Evolutionary conservation across 1,140 invertebrate genomes (phyloP), one percentile per base, ranked within the genome.

Genomic region (Berghia stephanieae): DNA sequence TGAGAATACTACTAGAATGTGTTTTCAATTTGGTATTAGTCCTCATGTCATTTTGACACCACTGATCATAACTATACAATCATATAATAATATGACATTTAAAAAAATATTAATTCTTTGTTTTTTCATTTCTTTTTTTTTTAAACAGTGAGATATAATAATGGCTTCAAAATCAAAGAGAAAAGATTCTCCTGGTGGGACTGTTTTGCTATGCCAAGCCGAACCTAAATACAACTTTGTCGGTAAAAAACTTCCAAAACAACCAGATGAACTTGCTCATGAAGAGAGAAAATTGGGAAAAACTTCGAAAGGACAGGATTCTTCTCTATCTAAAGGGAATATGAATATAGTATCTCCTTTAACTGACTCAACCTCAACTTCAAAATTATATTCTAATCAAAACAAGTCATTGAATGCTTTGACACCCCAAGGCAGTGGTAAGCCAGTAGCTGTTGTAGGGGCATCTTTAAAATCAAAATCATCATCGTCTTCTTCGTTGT

Each of bases 161-260:
- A 68, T 68, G 34, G 31, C 34, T 36, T 68, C n/a, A 27, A 68
- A 4, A 6, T 6, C n/a, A 36, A 68, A 69, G 40, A 6, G 36
- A 3, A 69, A 69, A 43, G 8, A 3, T 69, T 24, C 46, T 13
- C 16, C 3, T 46, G 72, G 55, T 3, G 73, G 49, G 31, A 75
- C 73, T 75, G 73, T 75, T 42, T 43, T 75, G 31, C n/a, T 75
- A 31, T 27, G 55, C 43, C 36, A 75, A 75, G 57, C 73, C 38
- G 40, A 8, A 18, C 73, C 73, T 3, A 75, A 75, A 27, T 75
- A 75, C 27, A 67, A 67, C 60, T 75, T 75, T 63, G 38, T 3
- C 42, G 73, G 18, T 27, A 38, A 43, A 18, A 75, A 75, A 67
- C 43, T 75, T 13, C 73, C 73, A 4, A 75, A 67, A 67, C 38